Conservation (phyloP, 2,797 vertebrate species). For the Protonibea diacanthus region DNA sequence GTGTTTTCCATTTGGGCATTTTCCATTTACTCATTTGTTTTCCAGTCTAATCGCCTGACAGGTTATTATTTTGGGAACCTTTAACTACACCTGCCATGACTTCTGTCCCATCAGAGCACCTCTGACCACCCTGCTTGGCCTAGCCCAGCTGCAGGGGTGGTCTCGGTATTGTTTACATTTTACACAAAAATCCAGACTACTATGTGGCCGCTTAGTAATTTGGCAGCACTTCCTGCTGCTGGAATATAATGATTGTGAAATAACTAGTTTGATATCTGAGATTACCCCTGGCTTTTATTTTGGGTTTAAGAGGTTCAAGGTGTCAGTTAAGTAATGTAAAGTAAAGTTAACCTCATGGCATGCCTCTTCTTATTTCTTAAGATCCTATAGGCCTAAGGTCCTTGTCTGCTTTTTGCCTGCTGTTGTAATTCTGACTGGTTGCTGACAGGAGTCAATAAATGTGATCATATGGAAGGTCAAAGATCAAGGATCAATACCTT, state of each 20-base stretch:
- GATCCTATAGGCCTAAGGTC: background rate
- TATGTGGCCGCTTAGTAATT: background rate
- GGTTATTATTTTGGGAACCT: background rate
- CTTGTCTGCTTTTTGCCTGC: background rate
- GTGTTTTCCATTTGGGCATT: background rate
- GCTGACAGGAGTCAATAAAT: constrained; percentile 16
- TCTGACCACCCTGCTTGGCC: background rate
- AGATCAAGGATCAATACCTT: constrained; percentile 19
- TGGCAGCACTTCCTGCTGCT: background rate
- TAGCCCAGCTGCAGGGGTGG: background rate
- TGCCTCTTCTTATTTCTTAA: background rate
- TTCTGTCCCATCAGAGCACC: background rate
- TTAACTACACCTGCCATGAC: background rate
- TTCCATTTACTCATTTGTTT: background rate
- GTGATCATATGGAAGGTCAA: constrained; percentile 9
- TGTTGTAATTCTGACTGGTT: background rate
- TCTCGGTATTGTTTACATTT: background rate
- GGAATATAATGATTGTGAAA: background rate
- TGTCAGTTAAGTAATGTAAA: background rate
- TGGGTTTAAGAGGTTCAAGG: too few relatives aligned
- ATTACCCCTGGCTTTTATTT: background rate
- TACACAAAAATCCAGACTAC: background rate
- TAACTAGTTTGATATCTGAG: too few relatives aligned
- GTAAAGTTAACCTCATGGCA: too few relatives aligned
- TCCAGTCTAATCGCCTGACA: background rate